Evolutionary conservation across 2,888 invertebrate species (phyloP).

Genomic region (Pristionchus mayeri): DNA sequence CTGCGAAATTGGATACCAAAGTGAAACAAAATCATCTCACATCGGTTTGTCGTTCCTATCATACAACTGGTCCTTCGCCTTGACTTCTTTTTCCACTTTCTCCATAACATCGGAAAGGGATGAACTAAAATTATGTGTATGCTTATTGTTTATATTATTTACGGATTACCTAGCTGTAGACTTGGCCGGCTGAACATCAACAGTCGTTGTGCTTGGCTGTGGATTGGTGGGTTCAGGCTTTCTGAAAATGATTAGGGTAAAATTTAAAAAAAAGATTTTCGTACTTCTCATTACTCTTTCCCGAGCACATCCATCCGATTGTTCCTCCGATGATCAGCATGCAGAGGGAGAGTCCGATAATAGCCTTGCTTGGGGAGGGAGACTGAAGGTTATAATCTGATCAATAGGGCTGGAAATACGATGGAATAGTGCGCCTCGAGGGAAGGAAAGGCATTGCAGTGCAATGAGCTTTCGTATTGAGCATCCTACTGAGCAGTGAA

Average conservation of each 20-base stretch:
- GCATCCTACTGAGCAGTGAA: neutral
- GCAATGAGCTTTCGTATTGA: neutral
- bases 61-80: neutral
- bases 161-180: neutral
- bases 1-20: no score
- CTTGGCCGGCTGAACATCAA: neutral
- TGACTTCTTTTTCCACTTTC: neutral
- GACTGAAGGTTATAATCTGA: neutral
- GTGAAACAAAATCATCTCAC: neutral
- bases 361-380: neutral
- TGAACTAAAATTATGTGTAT: neutral
- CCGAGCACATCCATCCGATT: neutral
- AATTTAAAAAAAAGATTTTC: neutral
- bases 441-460: no score
- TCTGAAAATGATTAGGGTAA: neutral
- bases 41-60: neutral
- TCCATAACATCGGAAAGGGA: neutral
- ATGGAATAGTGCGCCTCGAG: no score
- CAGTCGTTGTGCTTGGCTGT: neutral
- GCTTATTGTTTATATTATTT: neutral
- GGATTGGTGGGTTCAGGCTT: no score
- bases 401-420: neutral
- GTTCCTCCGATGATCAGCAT: neutral
- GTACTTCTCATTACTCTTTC: neutral
- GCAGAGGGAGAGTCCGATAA: slow-evolving; percentile 14